These are phyloP conservation scores for Chlorodrepanis virens DNA, from an alignment of 2,113 vertebrate genomes.

Conservation along the genomic window DNA sequence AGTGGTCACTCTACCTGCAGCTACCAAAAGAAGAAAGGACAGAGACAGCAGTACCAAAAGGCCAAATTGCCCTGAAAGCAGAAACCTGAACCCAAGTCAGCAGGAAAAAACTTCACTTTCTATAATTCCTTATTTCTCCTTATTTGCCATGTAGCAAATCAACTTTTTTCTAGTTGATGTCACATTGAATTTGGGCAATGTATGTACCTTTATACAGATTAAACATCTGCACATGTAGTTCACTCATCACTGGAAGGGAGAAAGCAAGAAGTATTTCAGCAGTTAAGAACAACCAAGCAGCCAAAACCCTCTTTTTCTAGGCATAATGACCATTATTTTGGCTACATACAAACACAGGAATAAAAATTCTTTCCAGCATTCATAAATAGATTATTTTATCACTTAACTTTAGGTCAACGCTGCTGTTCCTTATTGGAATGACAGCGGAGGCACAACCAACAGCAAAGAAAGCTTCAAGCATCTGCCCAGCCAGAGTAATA, in stretches of 20 bases:
- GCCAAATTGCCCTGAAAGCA: neutral
- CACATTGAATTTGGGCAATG: neutral
- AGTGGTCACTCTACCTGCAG: neutral
- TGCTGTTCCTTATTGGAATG: neutral
- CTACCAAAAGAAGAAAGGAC: neutral
- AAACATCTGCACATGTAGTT: neutral
- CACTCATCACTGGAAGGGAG: neutral
- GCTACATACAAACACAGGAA: neutral
- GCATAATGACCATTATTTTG: neutral
- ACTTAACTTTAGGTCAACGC: neutral
- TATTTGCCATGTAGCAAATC: neutral
- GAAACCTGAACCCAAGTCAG: neutral
- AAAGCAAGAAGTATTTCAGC: neutral
- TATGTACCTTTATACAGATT: neutral
- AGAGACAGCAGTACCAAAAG: neutral
- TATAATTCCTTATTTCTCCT: neutral
- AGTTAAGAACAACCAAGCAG: neutral
- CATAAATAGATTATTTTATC: neutral
- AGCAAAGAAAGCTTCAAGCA: neutral
- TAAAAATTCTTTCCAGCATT: neutral
- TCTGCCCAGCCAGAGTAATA: neutral
- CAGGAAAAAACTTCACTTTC: neutral
- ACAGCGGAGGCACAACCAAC: neutral
- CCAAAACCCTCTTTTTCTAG: neutral
- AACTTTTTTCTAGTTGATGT: neutral